These are phyloP conservation scores for Pocillopora grandis DNA, from an alignment of 92 coral and sea anemone species.

Conservation along the genomic window DNA sequence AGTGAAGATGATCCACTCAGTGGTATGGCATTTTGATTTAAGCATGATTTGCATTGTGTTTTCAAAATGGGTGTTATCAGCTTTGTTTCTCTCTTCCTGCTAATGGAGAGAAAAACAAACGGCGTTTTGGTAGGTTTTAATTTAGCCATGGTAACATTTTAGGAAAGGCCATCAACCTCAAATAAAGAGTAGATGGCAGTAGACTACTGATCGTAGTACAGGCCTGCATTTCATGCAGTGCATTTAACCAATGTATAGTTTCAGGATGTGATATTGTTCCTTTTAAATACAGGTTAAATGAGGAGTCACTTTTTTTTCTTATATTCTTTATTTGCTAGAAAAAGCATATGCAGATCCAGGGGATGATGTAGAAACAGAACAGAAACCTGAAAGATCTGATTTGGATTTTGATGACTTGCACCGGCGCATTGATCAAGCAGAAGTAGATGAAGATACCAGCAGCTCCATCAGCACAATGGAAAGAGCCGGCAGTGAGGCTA, in stretches of 20 bases:
- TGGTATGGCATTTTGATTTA: conserved; percentile 27
- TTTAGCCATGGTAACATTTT: too few relatives aligned
- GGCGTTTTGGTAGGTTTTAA: too few relatives aligned
- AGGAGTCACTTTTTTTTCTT: not conserved
- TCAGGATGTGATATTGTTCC: not conserved
- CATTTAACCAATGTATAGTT: too few relatives aligned
- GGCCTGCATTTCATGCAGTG: too few relatives aligned
- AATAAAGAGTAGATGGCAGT: too few relatives aligned
- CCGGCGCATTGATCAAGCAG: conserved; percentile 68
- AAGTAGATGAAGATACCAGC: conserved; percentile 69
- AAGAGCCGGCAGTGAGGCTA: conserved; percentile 81
- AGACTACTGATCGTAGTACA: too few relatives aligned
- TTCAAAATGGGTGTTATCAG: not conserved
- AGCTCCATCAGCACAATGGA: conserved; percentile 57
- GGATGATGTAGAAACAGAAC: not conserved
- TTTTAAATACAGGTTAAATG: not conserved
- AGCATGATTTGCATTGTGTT: not conserved
- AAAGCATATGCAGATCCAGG: conserved; percentile 4
- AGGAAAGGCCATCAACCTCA: too few relatives aligned
- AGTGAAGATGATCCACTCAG: conserved; percentile 66
- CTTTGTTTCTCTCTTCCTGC: not conserved
- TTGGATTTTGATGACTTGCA: conserved; percentile 60
- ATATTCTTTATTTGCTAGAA: not conserved
- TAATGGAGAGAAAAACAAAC: not conserved
- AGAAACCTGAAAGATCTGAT: conserved; percentile 14